Base-by-base conservation (phyloP, 2,888 invertebrate genomes). In the Brachyopa scutellaris region DNA sequence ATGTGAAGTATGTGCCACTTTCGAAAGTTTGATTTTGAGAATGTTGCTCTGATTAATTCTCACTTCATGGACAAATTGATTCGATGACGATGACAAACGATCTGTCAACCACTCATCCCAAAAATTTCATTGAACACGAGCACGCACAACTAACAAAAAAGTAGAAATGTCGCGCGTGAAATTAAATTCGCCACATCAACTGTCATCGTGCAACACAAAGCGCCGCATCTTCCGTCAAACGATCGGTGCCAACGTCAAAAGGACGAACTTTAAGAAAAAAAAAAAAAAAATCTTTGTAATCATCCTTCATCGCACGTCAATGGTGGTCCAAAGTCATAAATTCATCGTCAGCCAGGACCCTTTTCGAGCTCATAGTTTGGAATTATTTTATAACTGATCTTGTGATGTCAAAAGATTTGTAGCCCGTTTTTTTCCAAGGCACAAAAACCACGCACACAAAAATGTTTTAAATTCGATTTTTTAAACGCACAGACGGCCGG, bases 311-410 rank as follows among this genome's bases (percentile, higher is more conserved):
- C 66, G 53, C 66, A 77, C 77, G 77, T 82, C 82, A 77, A 66
- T 55, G 82, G 82, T 82, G 82, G 82, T 82, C 82, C 59, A 66
- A 23, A 77, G 77, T 82, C 82, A 82, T 82, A 82, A 82, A 82
- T 82, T 82, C 72, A 72, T 82, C 82, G 53, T 36, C 61, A 76
- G 70, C 70, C 36, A 77, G 82, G 70, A 61, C 38, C 70, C 33
- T 55, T 59, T 61, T 59, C 13, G 21, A 23, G n/a, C 21, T 72
- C 51, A 49, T 62, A 69, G 64, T 15, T 26, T 76, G 57, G 23
- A 69, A 74, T 67, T 79, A n/a, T n/a, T n/a, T n/a, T n/a, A 21
- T 38, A 67, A 47, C 61, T 29, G 76, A 51, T 61, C 51, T 15
- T 51, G 49, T 38, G 64, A 67, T 51, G 23, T 21, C n/a, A 42